phyloP scores from a whole-genome alignment of 1,140 invertebrate genomes.

The Ceratosolen fusciceps region DNA sequence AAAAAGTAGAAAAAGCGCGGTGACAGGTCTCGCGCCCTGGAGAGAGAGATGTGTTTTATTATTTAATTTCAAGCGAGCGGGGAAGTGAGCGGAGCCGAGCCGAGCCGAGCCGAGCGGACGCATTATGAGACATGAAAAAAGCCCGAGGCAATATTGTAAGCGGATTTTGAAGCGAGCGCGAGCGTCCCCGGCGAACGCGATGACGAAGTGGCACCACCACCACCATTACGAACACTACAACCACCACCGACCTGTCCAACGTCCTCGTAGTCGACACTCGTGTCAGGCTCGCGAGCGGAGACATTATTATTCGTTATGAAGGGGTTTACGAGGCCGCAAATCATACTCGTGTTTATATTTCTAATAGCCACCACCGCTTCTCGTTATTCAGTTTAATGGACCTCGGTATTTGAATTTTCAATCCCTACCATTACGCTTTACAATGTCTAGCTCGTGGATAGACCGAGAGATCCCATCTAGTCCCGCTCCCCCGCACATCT shows the following conservation, averaged over 20 bases:
- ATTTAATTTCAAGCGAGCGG: slow-evolving; percentile 67
- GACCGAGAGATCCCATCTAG: background rate
- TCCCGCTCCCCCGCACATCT: no score
- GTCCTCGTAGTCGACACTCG: slow-evolving; percentile 23
- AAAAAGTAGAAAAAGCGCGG: slow-evolving; percentile 31
- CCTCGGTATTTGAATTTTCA: slow-evolving; percentile 71
- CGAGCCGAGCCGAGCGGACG: background rate
- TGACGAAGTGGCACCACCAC: no score
- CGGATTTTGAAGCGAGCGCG: slow-evolving; percentile 63
- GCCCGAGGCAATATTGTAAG: slow-evolving; percentile 65
- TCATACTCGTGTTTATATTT: slow-evolving; percentile 72
- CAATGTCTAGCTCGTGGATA: slow-evolving; percentile 42
- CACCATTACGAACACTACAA: no score
- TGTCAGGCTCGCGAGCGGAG: slow-evolving; percentile 54
- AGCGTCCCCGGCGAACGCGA: slow-evolving; percentile 10
- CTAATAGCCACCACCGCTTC: slow-evolving; percentile 65
- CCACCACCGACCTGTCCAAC: slow-evolving; percentile 17
- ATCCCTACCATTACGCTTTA: slow-evolving; percentile 55
- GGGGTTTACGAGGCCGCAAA: slow-evolving; percentile 73
- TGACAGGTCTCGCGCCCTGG: slow-evolving; percentile 34
- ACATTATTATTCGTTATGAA: slow-evolving; percentile 74
- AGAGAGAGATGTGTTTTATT: slow-evolving; percentile 68
- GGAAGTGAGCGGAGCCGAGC: slow-evolving; percentile 17
- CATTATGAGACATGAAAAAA: slow-evolving; percentile 67
- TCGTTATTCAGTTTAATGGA: slow-evolving; percentile 72